Percentiles rank a stretch among this genome's conserved stretches.
Conservation (phyloP, 2,888 invertebrate species). For the Ectropis crepuscularia region DNA sequence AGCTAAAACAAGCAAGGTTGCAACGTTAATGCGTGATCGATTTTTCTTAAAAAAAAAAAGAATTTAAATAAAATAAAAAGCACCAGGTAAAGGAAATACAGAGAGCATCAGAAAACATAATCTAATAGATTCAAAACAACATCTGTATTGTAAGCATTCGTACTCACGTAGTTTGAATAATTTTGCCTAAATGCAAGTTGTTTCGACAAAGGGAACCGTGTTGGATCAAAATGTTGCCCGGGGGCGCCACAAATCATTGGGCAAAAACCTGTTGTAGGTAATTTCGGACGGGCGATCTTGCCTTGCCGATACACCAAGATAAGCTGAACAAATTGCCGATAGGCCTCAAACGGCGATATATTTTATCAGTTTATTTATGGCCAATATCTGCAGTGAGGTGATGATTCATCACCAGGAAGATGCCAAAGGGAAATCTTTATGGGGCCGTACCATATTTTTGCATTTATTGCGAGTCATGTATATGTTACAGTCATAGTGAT, state of each 20-base stretch:
- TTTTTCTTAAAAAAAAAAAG: background rate
- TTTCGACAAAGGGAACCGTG: slow-evolving; percentile 72
- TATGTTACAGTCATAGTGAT: slow-evolving; percentile 37
- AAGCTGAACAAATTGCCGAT: slow-evolving; percentile 77
- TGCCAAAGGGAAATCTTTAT: slow-evolving; percentile 33
- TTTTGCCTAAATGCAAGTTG: slow-evolving; percentile 75
- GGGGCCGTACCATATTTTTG: slow-evolving; percentile 4
- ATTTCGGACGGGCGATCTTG: slow-evolving; percentile 70
- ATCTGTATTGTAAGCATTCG: slow-evolving; percentile 33
- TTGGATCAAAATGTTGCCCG: slow-evolving; percentile 75
- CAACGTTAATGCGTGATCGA: too few species aligned
- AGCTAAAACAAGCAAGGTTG: too few species aligned
- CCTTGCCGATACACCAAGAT: slow-evolving; percentile 55
- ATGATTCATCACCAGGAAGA: slow-evolving; percentile 34
- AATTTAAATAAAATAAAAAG: background rate
- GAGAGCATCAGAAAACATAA: slow-evolving; percentile 3
- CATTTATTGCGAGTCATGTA: slow-evolving; percentile 8
- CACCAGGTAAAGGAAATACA: background rate
- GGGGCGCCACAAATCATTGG: slow-evolving; percentile 80
- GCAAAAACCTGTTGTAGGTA: slow-evolving; percentile 82
- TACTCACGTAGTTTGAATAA: slow-evolving; percentile 61
- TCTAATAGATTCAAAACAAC: slow-evolving; percentile 32
- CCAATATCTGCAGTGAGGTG: slow-evolving; percentile 60
- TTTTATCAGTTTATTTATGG: slow-evolving; percentile 79
- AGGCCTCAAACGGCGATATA: slow-evolving; percentile 77